Evolutionary conservation across 2,113 vertebrate genomes (phyloP), one percentile per base, ranked within the genome.

Genomic region (Pseudonaja textilis): DNA sequence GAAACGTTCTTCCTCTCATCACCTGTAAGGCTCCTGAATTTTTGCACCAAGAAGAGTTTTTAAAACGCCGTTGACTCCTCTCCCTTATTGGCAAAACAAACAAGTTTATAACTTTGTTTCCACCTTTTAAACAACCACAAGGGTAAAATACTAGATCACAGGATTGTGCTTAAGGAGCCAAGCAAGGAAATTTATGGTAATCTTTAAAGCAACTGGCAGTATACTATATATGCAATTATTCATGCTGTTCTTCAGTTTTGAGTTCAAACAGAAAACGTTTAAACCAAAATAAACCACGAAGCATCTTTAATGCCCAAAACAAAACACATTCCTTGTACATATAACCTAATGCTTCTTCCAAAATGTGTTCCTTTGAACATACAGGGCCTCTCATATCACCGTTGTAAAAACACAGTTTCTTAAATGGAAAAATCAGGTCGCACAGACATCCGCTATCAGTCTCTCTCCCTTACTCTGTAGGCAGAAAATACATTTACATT

Each of bases 101-200:
- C 23, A 88, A 55, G 3, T 23, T 25, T 52, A 92, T 26, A 88
- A 25, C 11, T 88, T 93, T 9, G 93, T 88, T 3, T 95, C 94
- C 96, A 81, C 3, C 85, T 93, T 93, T 93, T 95, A 26, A 95
- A 91, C 94, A 50, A 50, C 47, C 47, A 50, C 50, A 91, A 91
- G 61, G 12, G 29, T n/a, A 96, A 93, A 16, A 29, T 88, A 89
- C 88, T 93, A 85, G 25, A 94, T 93, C 89, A 93, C 69, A 92
- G 12, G 96, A 57, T 56, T 93, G 26, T 92, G 47, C 20, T 91
- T 95, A 34, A 95, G 92, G 29, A 92, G 92, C n/a, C 55, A 14
- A 95, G 8, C 39, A 95, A 94, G 10, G 87, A 16, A 39, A 29
- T 87, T 57, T 18, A 14, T 26, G 57, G 3, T 88, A 86, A 92